phyloP scores from a whole-genome alignment of 2,888 invertebrate genomes.

The Parnassius glacialis region DNA sequence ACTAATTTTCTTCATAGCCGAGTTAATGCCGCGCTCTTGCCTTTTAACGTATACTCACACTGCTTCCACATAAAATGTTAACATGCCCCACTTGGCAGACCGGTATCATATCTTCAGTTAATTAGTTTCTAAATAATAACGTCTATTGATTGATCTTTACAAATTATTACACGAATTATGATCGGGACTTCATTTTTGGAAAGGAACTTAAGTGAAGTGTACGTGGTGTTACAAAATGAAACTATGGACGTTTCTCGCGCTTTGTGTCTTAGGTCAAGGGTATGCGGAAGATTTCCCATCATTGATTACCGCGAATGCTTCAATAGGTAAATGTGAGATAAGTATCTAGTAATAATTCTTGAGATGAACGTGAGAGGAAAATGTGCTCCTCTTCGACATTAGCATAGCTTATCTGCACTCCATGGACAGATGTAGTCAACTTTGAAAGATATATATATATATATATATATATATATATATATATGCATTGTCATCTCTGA shows the following conservation, averaged over 20 bases:
- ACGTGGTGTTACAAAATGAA: conserved; percentile 50
- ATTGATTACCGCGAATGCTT: conserved; percentile 86
- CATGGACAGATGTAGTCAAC: too few species aligned
- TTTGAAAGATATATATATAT: too few species aligned
- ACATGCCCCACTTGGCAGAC: conserved; percentile 50
- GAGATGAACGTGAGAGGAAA: too few species aligned
- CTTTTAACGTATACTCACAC: conserved; percentile 30
- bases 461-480: too few species aligned
- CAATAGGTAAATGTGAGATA: conserved; percentile 80
- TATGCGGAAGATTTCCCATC: conserved; percentile 85
- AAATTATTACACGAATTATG: conserved; percentile 56
- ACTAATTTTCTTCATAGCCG: conserved; percentile 27
- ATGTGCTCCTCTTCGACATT: too few species aligned
- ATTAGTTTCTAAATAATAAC: conserved; percentile 50
- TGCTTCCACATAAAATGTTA: conserved; percentile 53
- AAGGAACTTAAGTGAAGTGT: conserved; percentile 34
- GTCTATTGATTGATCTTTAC: conserved; percentile 33
- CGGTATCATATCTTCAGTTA: conserved; percentile 29
- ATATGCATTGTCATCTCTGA: too few species aligned
- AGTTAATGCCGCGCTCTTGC: conserved; percentile 30
- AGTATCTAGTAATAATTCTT: too few species aligned
- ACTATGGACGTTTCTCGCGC: conserved; percentile 44
- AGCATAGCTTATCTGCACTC: too few species aligned
- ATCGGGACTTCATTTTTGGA: conserved; percentile 40
- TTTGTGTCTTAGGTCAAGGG: conserved; percentile 43